Evolutionary conservation across 2,113 vertebrate genomes (phyloP), one percentile per base, ranked within the genome.

Genomic region (Turnix velox): DNA sequence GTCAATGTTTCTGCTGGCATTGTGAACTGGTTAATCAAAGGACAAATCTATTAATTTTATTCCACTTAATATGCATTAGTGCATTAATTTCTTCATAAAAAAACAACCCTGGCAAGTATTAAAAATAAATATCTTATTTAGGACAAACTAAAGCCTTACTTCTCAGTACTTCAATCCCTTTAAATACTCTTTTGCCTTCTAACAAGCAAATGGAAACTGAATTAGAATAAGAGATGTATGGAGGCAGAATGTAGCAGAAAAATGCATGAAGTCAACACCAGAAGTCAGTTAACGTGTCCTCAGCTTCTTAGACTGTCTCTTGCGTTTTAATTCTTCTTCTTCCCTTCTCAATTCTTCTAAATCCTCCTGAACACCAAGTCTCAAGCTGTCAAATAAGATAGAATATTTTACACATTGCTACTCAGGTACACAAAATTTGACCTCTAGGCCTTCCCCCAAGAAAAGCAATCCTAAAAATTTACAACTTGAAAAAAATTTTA

Each of bases 351-450:
- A 87, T 95, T 99, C 99, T 93, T 99, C 99, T 46, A 98, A 94
- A 85, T 99, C 98, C 77, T 99, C 99, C 43, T 98, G 97, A 72
- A 99, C 98, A 69, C 99, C 99, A 22, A 99, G 67, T 95, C 97
- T 98, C 96, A 99, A 97, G 84, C 99, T 99, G 95, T 73, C 77
- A 87, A 96, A 95, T 19, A 80, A 91, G 51, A 89, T 57, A 2
- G 91, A 79, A 82, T 84, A 23, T 42, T 89, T 96, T 96, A 96
- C 17, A 62, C n/a, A 40, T 6, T 61, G 66, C 43, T 75, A n/a
- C 37, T 77, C 28, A 52, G 63, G 46, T 57, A 62, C 49, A 14
- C 13, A 7, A 57, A 18, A 46, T 48, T 69, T 78, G 2, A 51
- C 14, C 81, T 67, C 31, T 43, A 69, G 2, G 11, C 0, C 6